phyloP scores from a whole-genome alignment of 2,888 invertebrate species.

The Apamea epomidion region DNA sequence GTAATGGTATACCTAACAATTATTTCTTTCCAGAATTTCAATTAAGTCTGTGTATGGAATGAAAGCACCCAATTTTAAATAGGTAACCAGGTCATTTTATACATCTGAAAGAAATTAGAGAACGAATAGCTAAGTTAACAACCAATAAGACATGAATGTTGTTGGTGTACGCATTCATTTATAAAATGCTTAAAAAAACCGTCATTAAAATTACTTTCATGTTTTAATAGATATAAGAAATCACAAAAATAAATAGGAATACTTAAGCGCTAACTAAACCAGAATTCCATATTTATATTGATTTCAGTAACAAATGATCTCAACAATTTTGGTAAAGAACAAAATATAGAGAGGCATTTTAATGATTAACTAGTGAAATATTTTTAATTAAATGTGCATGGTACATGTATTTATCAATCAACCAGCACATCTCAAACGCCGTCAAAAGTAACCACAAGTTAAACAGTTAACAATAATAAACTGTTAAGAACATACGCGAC shows the following conservation, averaged over 20 bases:
- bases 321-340: slow-evolving; percentile 2
- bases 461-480: slow-evolving; percentile 88
- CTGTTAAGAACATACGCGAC: slow-evolving; percentile 71
- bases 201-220: neutral
- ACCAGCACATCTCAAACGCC: slow-evolving; percentile 53
- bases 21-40: neutral
- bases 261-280: neutral
- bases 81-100: neutral
- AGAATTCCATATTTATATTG: slow-evolving; percentile 23
- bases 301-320: slow-evolving; percentile 20
- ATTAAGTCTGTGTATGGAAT: neutral
- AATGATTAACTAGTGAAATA: neutral
- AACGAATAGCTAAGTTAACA: neutral
- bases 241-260: slow-evolving; percentile 10
- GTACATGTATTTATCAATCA: neutral
- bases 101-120: neutral
- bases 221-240: neutral
- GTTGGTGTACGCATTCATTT: slow-evolving; percentile 11
- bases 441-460: slow-evolving; percentile 47
- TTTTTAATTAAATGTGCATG: neutral
- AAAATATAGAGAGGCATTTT: neutral
- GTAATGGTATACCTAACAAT: neutral
- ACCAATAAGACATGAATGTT: neutral
- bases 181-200: slow-evolving; percentile 19
- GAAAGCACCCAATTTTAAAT: neutral